A percentile compares a stretch with the other conserved stretches of the same genome.
These are phyloP conservation scores for Drosophila teissieri DNA, from an alignment of 1,140 invertebrate genomes.

Conservation along the genomic window DNA sequence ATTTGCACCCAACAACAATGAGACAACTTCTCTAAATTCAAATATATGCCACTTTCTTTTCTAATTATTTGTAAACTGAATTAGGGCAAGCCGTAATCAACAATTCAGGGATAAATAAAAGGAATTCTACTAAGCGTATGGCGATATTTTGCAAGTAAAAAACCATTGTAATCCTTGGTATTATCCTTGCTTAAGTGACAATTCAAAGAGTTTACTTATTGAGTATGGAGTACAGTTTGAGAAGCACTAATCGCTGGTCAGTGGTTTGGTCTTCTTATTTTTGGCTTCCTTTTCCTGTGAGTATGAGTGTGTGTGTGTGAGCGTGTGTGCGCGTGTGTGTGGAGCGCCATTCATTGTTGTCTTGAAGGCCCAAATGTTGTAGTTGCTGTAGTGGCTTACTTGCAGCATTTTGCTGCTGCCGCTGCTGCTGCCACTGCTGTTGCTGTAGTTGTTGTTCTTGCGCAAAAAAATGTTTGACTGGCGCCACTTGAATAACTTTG, in stretches of 20 bases:
- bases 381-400: slow-evolving; percentile 20
- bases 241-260: slow-evolving; percentile 35
- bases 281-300: not conserved
- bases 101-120: not conserved
- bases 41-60: not conserved
- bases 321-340: not conserved
- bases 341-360: slow-evolving; percentile 48
- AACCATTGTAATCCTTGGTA: not conserved
- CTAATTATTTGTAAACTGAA: slow-evolving; percentile 1
- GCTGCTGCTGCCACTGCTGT: too few species aligned
- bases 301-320: slow-evolving; percentile 13
- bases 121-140: not conserved
- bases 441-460: slow-evolving; percentile 36
- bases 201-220: too few species aligned
- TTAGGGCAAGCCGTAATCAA: not conserved
- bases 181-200: too few species aligned
- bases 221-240: slow-evolving; percentile 47
- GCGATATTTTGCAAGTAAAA: not conserved
- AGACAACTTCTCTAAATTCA: not conserved
- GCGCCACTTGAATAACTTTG: slow-evolving; percentile 80
- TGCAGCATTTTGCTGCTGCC: slow-evolving; percentile 25
- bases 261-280: not conserved
- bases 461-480: slow-evolving; percentile 77
- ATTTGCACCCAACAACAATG: slow-evolving; percentile 7
- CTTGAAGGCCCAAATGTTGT: slow-evolving; percentile 41